Percentiles rank a stretch among this genome's conserved stretches.
Evolutionary conservation across 1,140 invertebrate species (phyloP).

Genomic region (Nautilus pompilius): DNA sequence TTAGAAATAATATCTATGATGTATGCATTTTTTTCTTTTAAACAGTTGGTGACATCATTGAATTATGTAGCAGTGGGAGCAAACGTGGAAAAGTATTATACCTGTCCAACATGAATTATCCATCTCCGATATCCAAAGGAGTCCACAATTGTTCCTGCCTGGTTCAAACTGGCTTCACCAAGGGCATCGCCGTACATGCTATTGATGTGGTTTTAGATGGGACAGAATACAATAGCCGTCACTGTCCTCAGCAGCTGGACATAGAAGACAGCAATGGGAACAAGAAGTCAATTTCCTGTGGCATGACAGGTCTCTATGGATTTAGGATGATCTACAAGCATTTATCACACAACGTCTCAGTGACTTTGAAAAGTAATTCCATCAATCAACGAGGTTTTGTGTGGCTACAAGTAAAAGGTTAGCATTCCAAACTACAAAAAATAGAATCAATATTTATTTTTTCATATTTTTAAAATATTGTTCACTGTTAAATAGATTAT

Average conservation of each 20-base stretch:
- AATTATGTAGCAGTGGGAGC: constrained; percentile 25
- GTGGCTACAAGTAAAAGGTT: constrained; percentile 33
- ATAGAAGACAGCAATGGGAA: constrained; percentile 19
- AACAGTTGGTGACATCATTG: constrained; percentile 25
- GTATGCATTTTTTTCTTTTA: constrained; percentile 3
- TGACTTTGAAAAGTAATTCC: constrained; percentile 18
- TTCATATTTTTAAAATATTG: too few relatives aligned
- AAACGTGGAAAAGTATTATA: constrained; percentile 28
- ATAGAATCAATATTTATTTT: too few relatives aligned
- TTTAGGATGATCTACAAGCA: constrained; percentile 30
- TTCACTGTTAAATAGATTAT: too few relatives aligned
- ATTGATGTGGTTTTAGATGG: constrained; percentile 31
- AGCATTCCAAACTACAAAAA: too few relatives aligned
- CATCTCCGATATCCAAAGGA: constrained; percentile 11
- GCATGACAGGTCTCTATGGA: constrained; percentile 27
- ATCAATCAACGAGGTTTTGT: constrained; percentile 21
- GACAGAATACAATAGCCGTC: constrained; percentile 7
- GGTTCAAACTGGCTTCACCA: constrained; percentile 14
- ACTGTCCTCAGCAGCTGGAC: constrained; percentile 13
- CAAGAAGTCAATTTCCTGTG: constrained; percentile 22
- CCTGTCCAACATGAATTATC: constrained; percentile 32
- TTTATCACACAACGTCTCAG: constrained; percentile 25
- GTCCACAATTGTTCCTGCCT: constrained; percentile 24
- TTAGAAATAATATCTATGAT: background rate
- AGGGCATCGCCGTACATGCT: constrained; percentile 27